Conservation (phyloP, 2,113 vertebrate genomes). For the Ptilonorhynchus violaceus region DNA sequence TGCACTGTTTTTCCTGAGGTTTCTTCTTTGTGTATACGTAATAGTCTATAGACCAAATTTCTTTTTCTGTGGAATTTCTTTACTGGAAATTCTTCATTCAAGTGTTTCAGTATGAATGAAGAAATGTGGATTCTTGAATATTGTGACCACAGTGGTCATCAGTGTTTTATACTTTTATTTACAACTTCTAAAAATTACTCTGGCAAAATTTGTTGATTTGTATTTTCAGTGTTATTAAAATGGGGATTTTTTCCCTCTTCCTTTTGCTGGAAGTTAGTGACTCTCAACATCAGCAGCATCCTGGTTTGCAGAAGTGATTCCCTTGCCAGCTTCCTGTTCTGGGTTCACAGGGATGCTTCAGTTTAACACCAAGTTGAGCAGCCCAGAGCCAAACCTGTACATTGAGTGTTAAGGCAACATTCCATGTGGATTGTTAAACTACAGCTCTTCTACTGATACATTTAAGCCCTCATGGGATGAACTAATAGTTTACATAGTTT, state of each 20-base stretch:
- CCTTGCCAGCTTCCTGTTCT: background rate
- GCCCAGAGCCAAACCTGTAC: background rate
- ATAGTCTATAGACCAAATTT: background rate
- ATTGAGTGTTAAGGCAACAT: background rate
- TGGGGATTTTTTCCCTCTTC: rapidly evolving
- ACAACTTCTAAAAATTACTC: background rate
- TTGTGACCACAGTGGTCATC: background rate
- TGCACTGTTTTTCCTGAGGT: background rate
- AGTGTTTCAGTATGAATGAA: background rate
- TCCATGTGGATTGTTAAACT: conserved; percentile 7
- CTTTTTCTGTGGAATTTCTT: background rate
- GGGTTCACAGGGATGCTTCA: background rate
- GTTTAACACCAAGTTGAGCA: background rate
- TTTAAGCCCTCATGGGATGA: background rate
- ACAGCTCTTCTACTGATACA: background rate
- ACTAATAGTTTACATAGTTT: conserved; percentile 47
- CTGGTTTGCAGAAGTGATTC: background rate
- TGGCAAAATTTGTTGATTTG: background rate
- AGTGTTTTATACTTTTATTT: background rate
- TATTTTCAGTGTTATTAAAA: background rate
- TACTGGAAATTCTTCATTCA: background rate
- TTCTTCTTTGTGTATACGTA: background rate
- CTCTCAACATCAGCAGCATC: background rate
- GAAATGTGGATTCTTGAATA: background rate
- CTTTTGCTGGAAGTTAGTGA: background rate